Conservation (phyloP, 2,113 vertebrate species). For the Nycticorax nycticorax region DNA sequence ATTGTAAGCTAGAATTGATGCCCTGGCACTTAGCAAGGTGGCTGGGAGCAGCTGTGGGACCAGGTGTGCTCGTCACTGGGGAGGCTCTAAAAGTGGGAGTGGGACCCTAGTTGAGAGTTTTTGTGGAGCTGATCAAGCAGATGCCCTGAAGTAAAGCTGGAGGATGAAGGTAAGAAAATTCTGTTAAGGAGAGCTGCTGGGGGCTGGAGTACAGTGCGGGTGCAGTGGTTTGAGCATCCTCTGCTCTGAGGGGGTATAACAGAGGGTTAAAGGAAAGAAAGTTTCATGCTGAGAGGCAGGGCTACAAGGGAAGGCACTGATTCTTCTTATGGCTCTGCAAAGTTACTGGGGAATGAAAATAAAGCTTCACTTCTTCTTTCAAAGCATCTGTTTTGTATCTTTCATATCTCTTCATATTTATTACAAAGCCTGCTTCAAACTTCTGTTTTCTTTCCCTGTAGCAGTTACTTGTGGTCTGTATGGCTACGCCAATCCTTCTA, state of each 20-base stretch:
- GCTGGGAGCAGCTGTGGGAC: background rate
- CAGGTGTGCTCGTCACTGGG: background rate
- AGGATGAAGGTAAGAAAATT: background rate
- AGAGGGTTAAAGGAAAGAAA: background rate
- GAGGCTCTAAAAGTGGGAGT: background rate
- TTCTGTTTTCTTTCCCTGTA: background rate
- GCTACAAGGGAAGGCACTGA: background rate
- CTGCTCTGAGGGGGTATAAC: fast-evolving
- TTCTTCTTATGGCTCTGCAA: background rate
- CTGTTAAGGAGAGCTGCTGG: background rate
- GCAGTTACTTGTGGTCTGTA: too few species aligned
- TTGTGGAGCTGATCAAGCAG: background rate
- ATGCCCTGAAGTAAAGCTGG: background rate
- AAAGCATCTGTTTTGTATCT: background rate
- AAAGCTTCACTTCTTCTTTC: background rate
- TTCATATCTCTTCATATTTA: background rate
- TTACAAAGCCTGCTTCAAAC: background rate
- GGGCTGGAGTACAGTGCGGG: background rate
- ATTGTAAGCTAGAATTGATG: background rate
- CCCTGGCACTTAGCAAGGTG: background rate
- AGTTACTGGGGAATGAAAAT: background rate
- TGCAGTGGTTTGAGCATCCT: background rate
- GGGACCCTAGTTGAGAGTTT: fast-evolving
- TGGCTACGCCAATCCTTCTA: background rate
- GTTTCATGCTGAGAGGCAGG: background rate